phyloP scores from a whole-genome alignment of 2,888 invertebrate genomes.

The Flexamia atlantica region DNA sequence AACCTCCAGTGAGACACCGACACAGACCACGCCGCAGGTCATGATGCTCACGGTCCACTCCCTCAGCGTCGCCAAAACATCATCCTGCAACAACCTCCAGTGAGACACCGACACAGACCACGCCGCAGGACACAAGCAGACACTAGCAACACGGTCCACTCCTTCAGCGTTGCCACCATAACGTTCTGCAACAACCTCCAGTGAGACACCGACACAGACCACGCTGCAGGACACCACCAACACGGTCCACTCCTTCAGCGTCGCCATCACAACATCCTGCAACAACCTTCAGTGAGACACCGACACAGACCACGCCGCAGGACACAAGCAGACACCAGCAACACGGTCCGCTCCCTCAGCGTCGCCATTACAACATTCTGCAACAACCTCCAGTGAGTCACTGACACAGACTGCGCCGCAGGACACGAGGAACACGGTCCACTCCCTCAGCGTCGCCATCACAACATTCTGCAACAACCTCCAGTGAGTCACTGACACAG shows the following conservation, averaged over 20 bases:
- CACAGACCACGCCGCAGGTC: too few relatives aligned
- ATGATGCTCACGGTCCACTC: slow-evolving; percentile 46
- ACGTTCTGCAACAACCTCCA: slow-evolving; percentile 21
- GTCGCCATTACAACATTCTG: slow-evolving; percentile 17
- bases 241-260: slow-evolving; percentile 36
- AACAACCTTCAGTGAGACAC: not conserved
- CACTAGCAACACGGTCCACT: slow-evolving; percentile 51
- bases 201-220: slow-evolving; percentile 40
- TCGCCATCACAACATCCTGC: slow-evolving; percentile 39
- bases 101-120: slow-evolving; percentile 49
- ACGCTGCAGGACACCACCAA: too few relatives aligned
- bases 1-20: too few relatives aligned
- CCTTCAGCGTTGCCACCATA: slow-evolving; percentile 45
- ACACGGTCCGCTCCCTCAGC: slow-evolving; percentile 35
- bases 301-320: slow-evolving; percentile 24
- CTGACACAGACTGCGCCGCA: slow-evolving; percentile 11
- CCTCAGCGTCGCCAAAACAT: slow-evolving; percentile 1
- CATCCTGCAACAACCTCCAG: slow-evolving; percentile 24
- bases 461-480: too few relatives aligned
- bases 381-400: too few relatives aligned
- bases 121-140: too few relatives aligned
- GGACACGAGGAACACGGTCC: slow-evolving; percentile 44
- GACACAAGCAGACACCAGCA: slow-evolving; percentile 7
- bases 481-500: too few relatives aligned
- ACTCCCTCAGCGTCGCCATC: slow-evolving; percentile 27